These are phyloP conservation scores for Nephila pilipes DNA, from an alignment of 1,140 invertebrate genomes.

Conservation along the genomic window DNA sequence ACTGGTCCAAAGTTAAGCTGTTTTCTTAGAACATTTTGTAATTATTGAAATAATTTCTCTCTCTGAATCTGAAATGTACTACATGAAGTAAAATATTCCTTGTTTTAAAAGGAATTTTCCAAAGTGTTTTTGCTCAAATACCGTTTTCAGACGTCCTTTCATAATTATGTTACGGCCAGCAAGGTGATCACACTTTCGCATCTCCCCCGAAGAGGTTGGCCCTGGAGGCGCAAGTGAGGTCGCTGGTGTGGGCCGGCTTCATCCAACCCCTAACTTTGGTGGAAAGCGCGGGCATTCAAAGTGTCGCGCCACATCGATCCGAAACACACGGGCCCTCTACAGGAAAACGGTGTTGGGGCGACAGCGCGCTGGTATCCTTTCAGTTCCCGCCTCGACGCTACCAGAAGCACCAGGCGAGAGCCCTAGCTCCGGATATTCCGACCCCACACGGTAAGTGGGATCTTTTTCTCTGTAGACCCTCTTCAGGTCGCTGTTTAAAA, in stretches of 20 bases:
- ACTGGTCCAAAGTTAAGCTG: too few relatives aligned
- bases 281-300: conserved; percentile 69
- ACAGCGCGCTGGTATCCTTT: background rate
- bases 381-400: conserved; percentile 11
- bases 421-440: background rate
- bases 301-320: conserved; percentile 43
- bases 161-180: background rate
- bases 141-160: background rate
- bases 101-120: too few relatives aligned
- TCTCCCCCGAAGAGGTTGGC: background rate
- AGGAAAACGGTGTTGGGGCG: conserved; percentile 30
- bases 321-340: conserved; percentile 3
- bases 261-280: conserved; percentile 42
- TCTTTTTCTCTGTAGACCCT: conserved; percentile 11
- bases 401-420: conserved; percentile 26
- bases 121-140: background rate
- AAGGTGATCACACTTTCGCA: background rate
- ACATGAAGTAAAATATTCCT: too few relatives aligned
- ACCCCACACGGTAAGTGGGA: conserved; percentile 59
- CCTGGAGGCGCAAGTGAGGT: background rate
- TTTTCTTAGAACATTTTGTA: too few relatives aligned
- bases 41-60: too few relatives aligned
- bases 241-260: conserved; percentile 5
- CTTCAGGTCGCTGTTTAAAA: background rate
- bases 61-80: too few relatives aligned